Conservation (phyloP, 2,888 invertebrate species). For the Dendrolimus houi region DNA sequence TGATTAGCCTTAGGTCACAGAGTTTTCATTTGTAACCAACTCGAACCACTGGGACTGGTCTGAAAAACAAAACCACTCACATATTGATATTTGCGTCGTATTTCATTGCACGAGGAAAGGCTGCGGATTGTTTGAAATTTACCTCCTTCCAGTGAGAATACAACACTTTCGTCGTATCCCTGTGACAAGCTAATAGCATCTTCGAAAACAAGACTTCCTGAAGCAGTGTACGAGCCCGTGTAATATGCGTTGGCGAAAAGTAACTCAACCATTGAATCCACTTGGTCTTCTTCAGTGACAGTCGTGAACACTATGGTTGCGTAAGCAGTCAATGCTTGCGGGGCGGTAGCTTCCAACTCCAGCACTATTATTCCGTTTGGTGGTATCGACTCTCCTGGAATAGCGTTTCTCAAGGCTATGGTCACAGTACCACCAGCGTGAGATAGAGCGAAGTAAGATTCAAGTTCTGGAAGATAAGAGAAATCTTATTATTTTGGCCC, state of each 20-base stretch:
- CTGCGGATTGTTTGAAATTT: background rate
- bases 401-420: background rate
- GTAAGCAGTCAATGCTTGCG: background rate
- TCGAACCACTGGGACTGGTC: conserved; percentile 4
- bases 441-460: background rate
- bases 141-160: conserved; percentile 13
- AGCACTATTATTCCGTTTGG: background rate
- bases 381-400: background rate
- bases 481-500: background rate
- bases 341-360: background rate
- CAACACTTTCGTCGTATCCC: conserved; percentile 9
- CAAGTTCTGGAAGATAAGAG: background rate
- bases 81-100: no score
- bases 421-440: background rate
- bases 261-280: no score
- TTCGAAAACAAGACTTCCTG: conserved; percentile 4
- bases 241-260: conserved; percentile 5
- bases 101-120: no score
- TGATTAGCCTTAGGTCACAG: conserved; percentile 10
- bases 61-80: no score
- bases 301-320: background rate
- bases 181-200: background rate
- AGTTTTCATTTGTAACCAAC: conserved; percentile 12
- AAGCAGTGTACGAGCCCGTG: conserved; percentile 9
- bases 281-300: no score